phyloP scores from a whole-genome alignment of 2,888 invertebrate genomes.

The Cheilosia grossa region DNA sequence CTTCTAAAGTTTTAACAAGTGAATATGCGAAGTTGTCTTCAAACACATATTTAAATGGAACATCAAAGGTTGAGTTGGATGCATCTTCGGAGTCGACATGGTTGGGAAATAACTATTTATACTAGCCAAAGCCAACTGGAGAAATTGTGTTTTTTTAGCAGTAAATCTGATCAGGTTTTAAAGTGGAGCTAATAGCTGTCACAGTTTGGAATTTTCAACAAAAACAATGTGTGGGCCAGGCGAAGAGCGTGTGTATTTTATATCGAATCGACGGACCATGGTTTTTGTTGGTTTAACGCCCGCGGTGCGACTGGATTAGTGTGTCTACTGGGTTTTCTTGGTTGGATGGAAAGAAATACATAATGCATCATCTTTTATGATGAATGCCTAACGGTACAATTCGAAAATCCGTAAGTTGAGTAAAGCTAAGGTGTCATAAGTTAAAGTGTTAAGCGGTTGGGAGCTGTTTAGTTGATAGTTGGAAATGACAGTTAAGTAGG shows the following conservation, averaged over 20 bases:
- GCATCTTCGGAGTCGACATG: slow-evolving; percentile 5
- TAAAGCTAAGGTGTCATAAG: too few species aligned
- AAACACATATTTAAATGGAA: background rate
- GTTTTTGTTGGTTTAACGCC: slow-evolving; percentile 31
- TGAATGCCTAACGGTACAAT: background rate
- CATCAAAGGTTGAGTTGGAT: background rate
- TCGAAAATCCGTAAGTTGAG: too few species aligned
- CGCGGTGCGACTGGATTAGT: background rate
- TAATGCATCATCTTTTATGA: slow-evolving; percentile 19
- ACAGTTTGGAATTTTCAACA: slow-evolving; percentile 21
- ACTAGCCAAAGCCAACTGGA: slow-evolving; percentile 4
- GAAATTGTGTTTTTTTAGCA: slow-evolving; percentile 20
- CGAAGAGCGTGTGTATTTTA: slow-evolving; percentile 7
- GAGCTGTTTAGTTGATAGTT: too few species aligned
- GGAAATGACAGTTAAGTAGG: too few species aligned
- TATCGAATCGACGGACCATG: slow-evolving; percentile 7
- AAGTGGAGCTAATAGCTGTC: background rate
- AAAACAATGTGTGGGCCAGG: slow-evolving; percentile 19
- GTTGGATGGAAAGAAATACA: background rate
- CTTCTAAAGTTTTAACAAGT: background rate
- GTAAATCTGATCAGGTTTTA: slow-evolving; percentile 10
- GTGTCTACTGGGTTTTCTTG: background rate
- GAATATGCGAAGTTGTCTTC: slow-evolving; percentile 5
- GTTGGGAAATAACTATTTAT: slow-evolving; percentile 7
- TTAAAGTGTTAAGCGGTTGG: too few species aligned